Evolutionary conservation across 1,140 invertebrate species (phyloP).

Genomic region (Catajapyx aquilonaris): DNA sequence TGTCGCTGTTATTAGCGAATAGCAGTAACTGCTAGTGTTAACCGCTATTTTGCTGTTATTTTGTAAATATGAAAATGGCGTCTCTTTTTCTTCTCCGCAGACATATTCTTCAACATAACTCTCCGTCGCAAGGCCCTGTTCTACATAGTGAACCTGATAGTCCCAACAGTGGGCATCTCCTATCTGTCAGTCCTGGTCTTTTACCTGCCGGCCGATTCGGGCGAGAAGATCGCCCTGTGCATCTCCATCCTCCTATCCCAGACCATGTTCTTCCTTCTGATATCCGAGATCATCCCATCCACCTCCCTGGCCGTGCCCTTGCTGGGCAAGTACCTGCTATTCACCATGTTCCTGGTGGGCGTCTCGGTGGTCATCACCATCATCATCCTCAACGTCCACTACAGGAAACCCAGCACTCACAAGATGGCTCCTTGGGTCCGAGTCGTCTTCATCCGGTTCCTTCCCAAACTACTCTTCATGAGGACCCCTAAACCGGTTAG

Average conservation of each 20-base stretch:
- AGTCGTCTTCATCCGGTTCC: slow-evolving; percentile 61
- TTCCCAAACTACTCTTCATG: slow-evolving; percentile 70
- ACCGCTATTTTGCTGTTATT: too few species aligned
- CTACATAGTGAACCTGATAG: slow-evolving; percentile 89
- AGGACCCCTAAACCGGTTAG: slow-evolving; percentile 55
- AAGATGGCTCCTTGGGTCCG: slow-evolving; percentile 85
- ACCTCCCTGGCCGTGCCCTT: slow-evolving; percentile 91
- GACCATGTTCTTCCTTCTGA: slow-evolving; percentile 96
- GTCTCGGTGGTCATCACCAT: slow-evolving; percentile 94
- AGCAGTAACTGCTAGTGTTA: too few species aligned
- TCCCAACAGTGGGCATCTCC: slow-evolving; percentile 81
- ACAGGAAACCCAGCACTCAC: slow-evolving; percentile 94
- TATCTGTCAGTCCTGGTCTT: slow-evolving; percentile 85
- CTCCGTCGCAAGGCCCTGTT: slow-evolving; percentile 83
- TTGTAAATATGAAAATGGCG: background rate
- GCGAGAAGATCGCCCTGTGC: slow-evolving; percentile 94
- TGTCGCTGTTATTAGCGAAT: background rate
- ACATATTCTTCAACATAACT: slow-evolving; percentile 97
- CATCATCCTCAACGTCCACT: slow-evolving; percentile 96
- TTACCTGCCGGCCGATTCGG: slow-evolving; percentile 93
- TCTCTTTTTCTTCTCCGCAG: slow-evolving; percentile 34
- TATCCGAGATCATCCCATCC: slow-evolving; percentile 95
- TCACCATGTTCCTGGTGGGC: slow-evolving; percentile 95
- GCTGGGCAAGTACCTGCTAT: slow-evolving; percentile 93
- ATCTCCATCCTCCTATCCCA: slow-evolving; percentile 97